A percentile compares a stretch with the other conserved stretches of the same genome.
These are phyloP conservation scores for Philotrypesis tridentata DNA, from an alignment of 1,140 invertebrate genomes.

Conservation along the genomic window DNA sequence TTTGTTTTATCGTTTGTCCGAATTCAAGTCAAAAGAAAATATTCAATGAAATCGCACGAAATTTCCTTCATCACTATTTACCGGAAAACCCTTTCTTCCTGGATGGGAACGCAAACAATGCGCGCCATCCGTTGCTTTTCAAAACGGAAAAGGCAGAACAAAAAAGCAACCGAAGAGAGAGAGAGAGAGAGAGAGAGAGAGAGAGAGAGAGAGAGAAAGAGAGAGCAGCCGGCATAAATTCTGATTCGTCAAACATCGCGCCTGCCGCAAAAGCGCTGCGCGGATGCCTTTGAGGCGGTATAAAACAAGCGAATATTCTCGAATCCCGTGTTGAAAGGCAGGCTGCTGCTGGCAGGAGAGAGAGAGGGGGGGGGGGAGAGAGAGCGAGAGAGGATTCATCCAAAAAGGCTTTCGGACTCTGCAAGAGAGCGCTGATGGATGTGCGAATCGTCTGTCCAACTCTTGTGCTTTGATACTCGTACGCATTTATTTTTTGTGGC, in stretches of 20 bases:
- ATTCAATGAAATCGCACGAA: no score
- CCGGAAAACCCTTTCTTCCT: no score
- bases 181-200: no score
- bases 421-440: slow-evolving; percentile 34
- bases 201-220: no score
- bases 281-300: not conserved
- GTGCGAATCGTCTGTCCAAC: not conserved
- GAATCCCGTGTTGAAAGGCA: slow-evolving; percentile 28
- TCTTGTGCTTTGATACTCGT: not conserved
- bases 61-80: no score
- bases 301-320: slow-evolving; percentile 31
- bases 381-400: not conserved
- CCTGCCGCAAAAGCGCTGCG: not conserved
- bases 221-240: slow-evolving; percentile 14
- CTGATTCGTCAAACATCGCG: slow-evolving; percentile 8
- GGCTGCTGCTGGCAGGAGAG: slow-evolving; percentile 24
- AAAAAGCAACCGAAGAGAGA: no score
- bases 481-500: slow-evolving; percentile 32
- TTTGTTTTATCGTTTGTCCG: no score
- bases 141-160: no score
- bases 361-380: no score
- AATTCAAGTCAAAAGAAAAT: no score
- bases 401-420: slow-evolving; percentile 23
- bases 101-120: no score
- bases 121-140: no score